Conservation (phyloP, 1,140 invertebrate species). For the Lepidurus packardi region DNA sequence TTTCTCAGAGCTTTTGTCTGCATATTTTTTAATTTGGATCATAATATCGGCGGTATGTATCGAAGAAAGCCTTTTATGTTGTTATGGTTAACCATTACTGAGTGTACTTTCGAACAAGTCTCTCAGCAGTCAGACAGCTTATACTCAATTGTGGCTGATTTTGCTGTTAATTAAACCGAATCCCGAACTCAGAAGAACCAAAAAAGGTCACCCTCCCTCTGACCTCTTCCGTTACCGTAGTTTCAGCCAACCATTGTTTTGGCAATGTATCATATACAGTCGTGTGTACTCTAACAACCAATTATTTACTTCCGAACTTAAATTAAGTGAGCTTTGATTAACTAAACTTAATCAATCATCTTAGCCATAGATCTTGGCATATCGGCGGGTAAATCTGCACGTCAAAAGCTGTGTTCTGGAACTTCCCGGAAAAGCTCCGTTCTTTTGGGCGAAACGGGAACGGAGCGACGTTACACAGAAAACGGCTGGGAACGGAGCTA, state of each 20-base stretch:
- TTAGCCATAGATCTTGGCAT: too few species aligned
- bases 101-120: slow-evolving; percentile 10
- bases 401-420: too few species aligned
- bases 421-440: too few species aligned
- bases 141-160: neutral
- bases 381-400: too few species aligned
- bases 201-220: slow-evolving; percentile 21
- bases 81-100: neutral
- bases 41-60: neutral
- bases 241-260: neutral
- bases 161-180: neutral
- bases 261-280: neutral
- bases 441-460: too few species aligned
- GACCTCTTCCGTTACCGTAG: slow-evolving; percentile 16
- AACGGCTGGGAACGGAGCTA: neutral
- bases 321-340: too few species aligned
- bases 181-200: slow-evolving; percentile 6
- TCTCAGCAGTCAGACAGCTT: neutral
- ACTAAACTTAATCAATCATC: too few species aligned
- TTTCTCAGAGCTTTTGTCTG: slow-evolving; percentile 3
- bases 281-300: neutral
- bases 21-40: neutral
- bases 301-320: neutral
- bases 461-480: too few species aligned
- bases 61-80: neutral